phyloP scores from a whole-genome alignment of 1,140 invertebrate genomes.

The Bathynomus jamesi region DNA sequence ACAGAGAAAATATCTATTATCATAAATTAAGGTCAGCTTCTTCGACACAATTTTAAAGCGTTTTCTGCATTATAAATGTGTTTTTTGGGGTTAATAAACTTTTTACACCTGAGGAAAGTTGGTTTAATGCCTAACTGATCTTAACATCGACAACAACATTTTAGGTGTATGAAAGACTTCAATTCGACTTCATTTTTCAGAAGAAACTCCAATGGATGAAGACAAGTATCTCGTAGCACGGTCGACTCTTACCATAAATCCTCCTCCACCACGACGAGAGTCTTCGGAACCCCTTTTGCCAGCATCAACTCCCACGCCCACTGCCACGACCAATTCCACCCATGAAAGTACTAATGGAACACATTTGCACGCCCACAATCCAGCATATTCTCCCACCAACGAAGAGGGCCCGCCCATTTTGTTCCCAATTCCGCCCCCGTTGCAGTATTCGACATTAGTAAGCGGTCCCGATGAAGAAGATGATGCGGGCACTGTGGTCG shows the following conservation, averaged over 20 bases:
- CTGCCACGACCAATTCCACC: slow-evolving; percentile 18
- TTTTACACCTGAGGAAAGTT: too few relatives aligned
- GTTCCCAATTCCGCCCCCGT: neutral
- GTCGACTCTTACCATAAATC: neutral
- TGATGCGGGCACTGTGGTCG: neutral
- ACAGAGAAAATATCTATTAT: too few relatives aligned
- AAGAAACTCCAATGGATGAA: slow-evolving; percentile 1
- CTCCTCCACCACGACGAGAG: slow-evolving; percentile 9
- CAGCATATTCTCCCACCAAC: slow-evolving; percentile 24
- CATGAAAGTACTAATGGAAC: neutral
- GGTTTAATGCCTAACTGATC: too few relatives aligned
- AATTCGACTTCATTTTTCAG: too few relatives aligned
- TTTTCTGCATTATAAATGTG: too few relatives aligned
- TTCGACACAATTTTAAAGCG: too few relatives aligned
- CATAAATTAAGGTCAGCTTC: too few relatives aligned
- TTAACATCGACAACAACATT: too few relatives aligned
- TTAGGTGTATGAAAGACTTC: too few relatives aligned
- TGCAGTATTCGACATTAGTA: slow-evolving; percentile 26
- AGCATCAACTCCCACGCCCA: neutral
- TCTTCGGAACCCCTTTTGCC: slow-evolving; percentile 23
- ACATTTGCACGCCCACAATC: slow-evolving; percentile 23
- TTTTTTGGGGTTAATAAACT: too few relatives aligned
- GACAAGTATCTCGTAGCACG: slow-evolving; percentile 24
- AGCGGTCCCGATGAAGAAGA: slow-evolving; percentile 27
- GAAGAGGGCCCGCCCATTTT: slow-evolving; percentile 1